Evolutionary conservation across 92 coral and sea anemone genomes (phyloP), one percentile per base, ranked within the genome.

Genomic region (Palythoa grandiflora): DNA sequence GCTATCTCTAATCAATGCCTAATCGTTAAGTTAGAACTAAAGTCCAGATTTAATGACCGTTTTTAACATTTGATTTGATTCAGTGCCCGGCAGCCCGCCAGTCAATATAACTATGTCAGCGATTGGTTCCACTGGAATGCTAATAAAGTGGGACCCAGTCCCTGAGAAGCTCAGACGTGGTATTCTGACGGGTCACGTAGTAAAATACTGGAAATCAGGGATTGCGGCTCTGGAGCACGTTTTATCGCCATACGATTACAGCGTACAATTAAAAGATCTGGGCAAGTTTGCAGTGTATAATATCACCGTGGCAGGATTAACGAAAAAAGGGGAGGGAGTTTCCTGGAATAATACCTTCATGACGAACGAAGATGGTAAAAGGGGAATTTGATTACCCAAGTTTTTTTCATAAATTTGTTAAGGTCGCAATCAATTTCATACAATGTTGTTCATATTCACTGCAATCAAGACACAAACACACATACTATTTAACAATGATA

Each of bases 21-120:
- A 8, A n/a, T 63, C n/a, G 7, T 63, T 19, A 16, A 2, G 19
- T 6, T 63, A 63, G 21, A 16, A n/a, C 3, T 12, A 2, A 54
- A 20, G 36, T 1, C 28, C 21, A 6, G 19, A 0, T 21, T 52
- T 21, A 57, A 3, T 14, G 39, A 59, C 48, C 3, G n/a, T 78
- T 37, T 20, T 20, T 47, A 57, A 55, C 50, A 16, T 17, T 15
- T 38, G 48, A 39, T 80, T 61, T 65, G 51, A 11, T 63, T n/a
- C 44, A 87, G 89, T 87, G 65, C 89, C 89, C 5, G 84, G n/a
- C 37, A 68, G 84, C 28, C 74, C 85, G 15, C 89, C 89, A 19
- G 14, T 6, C 12, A 87, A 76, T 47, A 63, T 65, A 1, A 77
- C 57, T 3, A 57, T 75, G 40, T 40, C 77, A 44, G 68, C 89